These are phyloP conservation scores for Bettongia penicillata DNA, from an alignment of 2,113 vertebrate genomes.

Conservation along the genomic window DNA sequence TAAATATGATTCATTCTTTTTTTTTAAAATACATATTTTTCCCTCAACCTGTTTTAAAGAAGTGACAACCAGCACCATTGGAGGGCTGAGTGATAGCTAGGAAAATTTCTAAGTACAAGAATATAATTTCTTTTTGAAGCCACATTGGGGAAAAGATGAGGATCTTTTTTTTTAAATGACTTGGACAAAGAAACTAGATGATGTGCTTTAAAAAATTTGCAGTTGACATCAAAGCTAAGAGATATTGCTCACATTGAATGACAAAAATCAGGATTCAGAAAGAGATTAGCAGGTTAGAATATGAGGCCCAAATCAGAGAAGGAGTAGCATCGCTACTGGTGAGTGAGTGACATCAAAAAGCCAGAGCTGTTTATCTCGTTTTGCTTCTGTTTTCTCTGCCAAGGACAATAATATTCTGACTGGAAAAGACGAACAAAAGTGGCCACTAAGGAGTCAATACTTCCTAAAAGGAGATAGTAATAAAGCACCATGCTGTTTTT, in stretches of 20 bases:
- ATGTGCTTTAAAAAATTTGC: neutral
- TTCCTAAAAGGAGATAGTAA: neutral
- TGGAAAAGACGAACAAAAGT: neutral
- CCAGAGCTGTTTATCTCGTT: neutral
- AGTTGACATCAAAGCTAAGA: neutral
- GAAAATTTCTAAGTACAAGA: neutral
- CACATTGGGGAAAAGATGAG: neutral
- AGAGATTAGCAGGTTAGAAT: neutral
- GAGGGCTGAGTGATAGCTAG: neutral
- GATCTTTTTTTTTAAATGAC: neutral
- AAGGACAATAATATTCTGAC: neutral
- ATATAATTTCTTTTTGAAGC: neutral
- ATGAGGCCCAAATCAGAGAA: neutral
- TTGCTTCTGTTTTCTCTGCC: neutral
- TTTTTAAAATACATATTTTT: neutral
- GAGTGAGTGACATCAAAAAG: neutral
- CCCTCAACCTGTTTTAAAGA: neutral
- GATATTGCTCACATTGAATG: neutral
- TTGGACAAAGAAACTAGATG: neutral
- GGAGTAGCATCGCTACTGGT: neutral
- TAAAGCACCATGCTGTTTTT: neutral
- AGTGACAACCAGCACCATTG: neutral
- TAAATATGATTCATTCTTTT: neutral
- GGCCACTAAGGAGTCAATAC: neutral
- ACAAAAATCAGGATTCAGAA: neutral